Conservation (phyloP, 1,140 invertebrate species). For the Maniola jurtina region DNA sequence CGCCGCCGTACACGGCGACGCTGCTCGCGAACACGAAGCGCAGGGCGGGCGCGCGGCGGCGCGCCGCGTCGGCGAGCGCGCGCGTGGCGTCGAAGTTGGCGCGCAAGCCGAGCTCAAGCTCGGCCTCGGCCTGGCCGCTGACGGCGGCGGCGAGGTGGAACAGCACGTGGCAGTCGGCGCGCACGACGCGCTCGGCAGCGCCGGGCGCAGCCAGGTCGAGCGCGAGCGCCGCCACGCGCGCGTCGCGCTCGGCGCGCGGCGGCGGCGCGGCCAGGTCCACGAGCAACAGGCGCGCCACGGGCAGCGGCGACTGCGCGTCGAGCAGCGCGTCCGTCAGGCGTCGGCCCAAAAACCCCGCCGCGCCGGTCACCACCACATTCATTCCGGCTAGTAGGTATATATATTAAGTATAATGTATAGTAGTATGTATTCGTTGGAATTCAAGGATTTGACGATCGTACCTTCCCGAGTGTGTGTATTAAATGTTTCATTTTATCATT, state of each 20-base stretch:
- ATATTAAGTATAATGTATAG: too few relatives aligned
- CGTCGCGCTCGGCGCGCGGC: slow-evolving; percentile 25
- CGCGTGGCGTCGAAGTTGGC: slow-evolving; percentile 65
- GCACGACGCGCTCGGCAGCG: slow-evolving; percentile 38
- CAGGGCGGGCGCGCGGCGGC: slow-evolving; percentile 36
- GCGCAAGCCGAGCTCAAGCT: slow-evolving; percentile 57
- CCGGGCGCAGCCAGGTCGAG: slow-evolving; percentile 38
- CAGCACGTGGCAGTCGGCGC: slow-evolving; percentile 37
- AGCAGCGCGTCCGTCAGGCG: slow-evolving; percentile 46
- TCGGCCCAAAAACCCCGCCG: slow-evolving; percentile 56
- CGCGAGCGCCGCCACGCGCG: slow-evolving; percentile 34
- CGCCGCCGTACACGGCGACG: slow-evolving; percentile 56
- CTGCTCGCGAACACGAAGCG: slow-evolving; percentile 59
- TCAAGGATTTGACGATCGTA: too few relatives aligned
- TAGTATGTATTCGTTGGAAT: too few relatives aligned
- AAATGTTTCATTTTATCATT: too few relatives aligned
- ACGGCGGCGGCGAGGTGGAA: slow-evolving; percentile 65
- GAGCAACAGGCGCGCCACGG: slow-evolving; percentile 42
- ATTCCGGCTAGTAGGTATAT: slow-evolving; percentile 27
- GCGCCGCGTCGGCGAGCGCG: slow-evolving; percentile 46
- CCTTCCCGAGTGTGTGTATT: too few relatives aligned
- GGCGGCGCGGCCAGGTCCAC: slow-evolving; percentile 36
- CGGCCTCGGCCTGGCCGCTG: slow-evolving; percentile 62
- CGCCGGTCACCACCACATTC: slow-evolving; percentile 63
- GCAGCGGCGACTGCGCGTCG: slow-evolving; percentile 31